phyloP scores from a whole-genome alignment of 2,888 invertebrate genomes.

The Ectobius pallidus region DNA sequence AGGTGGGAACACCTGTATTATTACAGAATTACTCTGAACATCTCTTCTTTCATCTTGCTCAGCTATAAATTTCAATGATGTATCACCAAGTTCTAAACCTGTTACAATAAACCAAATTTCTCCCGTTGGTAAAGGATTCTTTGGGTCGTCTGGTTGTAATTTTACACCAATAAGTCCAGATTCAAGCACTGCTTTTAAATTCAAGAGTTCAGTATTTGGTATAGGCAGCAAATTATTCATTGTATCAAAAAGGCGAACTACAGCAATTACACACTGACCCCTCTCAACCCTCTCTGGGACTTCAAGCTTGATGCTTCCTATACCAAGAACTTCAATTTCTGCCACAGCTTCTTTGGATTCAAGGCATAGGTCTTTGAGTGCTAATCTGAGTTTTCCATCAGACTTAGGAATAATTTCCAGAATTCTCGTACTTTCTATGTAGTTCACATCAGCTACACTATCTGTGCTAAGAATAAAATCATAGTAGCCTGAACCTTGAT shows the following conservation, averaged over 20 bases:
- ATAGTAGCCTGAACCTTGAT: constrained; percentile 71
- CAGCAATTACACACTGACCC: constrained; percentile 64
- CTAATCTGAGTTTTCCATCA: constrained; percentile 60
- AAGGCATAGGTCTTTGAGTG: constrained; percentile 54
- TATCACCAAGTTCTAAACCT: constrained; percentile 67
- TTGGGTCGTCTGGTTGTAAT: constrained; percentile 44
- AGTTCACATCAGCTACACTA: constrained; percentile 63
- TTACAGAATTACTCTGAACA: constrained; percentile 62
- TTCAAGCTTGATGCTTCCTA: constrained; percentile 68
- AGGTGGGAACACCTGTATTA: constrained; percentile 74
- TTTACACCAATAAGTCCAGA: constrained; percentile 54
- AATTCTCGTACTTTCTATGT: constrained; percentile 56
- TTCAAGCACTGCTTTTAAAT: constrained; percentile 46
- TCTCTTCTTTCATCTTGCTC: constrained; percentile 58
- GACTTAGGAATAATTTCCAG: constrained; percentile 62
- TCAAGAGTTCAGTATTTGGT: constrained; percentile 46
- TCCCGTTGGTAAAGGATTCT: constrained; percentile 43
- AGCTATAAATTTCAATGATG: constrained; percentile 62
- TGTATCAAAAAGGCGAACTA: constrained; percentile 66
- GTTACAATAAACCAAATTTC: constrained; percentile 56
- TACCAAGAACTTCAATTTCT: constrained; percentile 44
- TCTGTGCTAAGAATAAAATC: constrained; percentile 60
- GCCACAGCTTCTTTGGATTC: constrained; percentile 40
- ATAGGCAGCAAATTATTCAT: constrained; percentile 63
- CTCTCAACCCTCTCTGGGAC: constrained; percentile 74